Base-by-base conservation (phyloP, 2,113 vertebrate genomes). In the Rousettus leschenaultii region DNA sequence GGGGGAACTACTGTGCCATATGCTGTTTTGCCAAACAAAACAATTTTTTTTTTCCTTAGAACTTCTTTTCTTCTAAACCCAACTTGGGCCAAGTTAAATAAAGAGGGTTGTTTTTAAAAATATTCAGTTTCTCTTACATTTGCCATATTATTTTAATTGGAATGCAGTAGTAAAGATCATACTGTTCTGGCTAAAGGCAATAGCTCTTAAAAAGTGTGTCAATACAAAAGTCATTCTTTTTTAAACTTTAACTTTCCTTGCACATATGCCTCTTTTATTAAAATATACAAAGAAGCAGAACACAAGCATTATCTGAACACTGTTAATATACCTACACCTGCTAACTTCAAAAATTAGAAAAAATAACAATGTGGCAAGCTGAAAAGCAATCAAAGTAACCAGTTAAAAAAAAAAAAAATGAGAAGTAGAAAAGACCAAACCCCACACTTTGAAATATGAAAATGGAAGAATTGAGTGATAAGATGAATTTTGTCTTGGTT, bases 191-290 rank as follows among this genome's bases (percentile, higher is more conserved):
- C 33, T 83, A 92, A 78, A 38, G 51, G 48, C n/a, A 43, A 68
- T 1, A 89, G 66, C 18, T 75, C 38, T 94, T 80, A 43, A 86
- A 86, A 94, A 89, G 51, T 89, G 1, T 87, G 28, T 55, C 24
- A 89, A 48, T 74, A 53, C 3, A 80, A 89, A 80, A 80, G 40
- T 43, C 40, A 77, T 66, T 89, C 28, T 74, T 96, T 89, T 71
- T 80, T 61, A 86, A 95, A 84, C 1, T 86, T 92, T 86, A 57
- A 92, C 14, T 86, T 85, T 71, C 51, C 28, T 86, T 89, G 18
- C 24, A 94, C 1, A 65, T 21, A 73, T 80, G 43, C 10, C 5
- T 79, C 79, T 83, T 85, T 92, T 59, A 85, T 66, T 77, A 51
- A 94, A 78, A 65, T 79, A 79, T 2, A 87, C 18, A 66, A 53